phyloP scores from a whole-genome alignment of 2,888 invertebrate genomes.

The Nezara viridula region DNA sequence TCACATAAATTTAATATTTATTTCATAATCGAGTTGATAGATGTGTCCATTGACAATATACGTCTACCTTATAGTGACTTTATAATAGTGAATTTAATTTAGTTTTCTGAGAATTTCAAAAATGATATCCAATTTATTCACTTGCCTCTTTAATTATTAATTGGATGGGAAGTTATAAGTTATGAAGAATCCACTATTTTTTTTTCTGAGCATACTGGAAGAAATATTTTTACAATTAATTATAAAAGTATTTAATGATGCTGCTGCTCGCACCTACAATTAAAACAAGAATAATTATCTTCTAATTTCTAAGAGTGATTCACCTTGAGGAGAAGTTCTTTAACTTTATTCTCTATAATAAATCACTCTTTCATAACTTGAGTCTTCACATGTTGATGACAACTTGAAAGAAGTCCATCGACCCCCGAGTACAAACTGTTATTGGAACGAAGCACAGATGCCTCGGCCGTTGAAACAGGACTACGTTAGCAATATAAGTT shows the following conservation, averaged over 20 bases:
- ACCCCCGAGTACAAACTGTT: background rate
- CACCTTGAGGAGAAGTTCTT: background rate
- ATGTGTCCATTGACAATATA: too few species aligned
- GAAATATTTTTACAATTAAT: background rate
- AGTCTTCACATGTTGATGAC: background rate
- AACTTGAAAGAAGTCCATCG: background rate
- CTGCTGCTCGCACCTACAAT: background rate
- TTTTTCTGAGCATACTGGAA: background rate
- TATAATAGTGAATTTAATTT: too few species aligned
- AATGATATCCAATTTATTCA: too few species aligned
- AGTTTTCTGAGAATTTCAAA: too few species aligned
- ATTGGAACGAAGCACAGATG: constrained; percentile 6
- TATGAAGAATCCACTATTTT: background rate
- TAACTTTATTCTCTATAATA: background rate
- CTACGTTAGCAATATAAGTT: constrained; percentile 36
- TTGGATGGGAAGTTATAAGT: background rate
- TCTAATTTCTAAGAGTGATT: background rate
- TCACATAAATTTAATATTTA: too few species aligned
- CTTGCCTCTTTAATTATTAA: too few species aligned
- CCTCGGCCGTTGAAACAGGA: background rate
- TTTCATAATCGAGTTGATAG: too few species aligned
- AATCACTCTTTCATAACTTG: constrained; percentile 9
- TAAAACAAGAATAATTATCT: background rate
- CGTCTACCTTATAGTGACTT: too few species aligned
- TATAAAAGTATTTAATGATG: background rate